These are phyloP conservation scores for Stigmatopora nigra DNA, from an alignment of 2,113 vertebrate genomes.

Conservation along the genomic window DNA sequence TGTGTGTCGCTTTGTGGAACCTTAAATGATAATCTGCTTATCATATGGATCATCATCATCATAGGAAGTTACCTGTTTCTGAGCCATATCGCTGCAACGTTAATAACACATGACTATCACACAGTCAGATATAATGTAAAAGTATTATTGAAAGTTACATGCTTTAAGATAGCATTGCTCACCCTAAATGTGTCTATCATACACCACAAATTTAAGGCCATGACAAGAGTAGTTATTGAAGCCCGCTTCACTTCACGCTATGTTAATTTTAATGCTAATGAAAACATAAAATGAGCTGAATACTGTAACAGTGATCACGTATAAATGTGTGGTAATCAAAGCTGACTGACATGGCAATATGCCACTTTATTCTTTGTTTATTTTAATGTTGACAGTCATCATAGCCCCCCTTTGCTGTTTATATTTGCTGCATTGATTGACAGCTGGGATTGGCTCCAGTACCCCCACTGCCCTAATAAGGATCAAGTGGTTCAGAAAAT, in stretches of 20 bases:
- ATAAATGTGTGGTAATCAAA: background rate
- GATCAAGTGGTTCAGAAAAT: no score
- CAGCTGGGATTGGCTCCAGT: no score
- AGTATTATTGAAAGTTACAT: no score
- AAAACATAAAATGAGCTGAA: background rate
- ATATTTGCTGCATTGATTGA: no score
- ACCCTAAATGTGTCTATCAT: background rate
- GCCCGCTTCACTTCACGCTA: background rate
- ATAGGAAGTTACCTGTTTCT: background rate
- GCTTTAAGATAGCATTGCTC: background rate
- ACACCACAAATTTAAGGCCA: background rate
- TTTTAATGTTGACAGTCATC: no score
- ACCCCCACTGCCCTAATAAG: no score
- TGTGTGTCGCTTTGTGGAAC: slow-evolving; percentile 40
- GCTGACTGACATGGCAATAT: no score
- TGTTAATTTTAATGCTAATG: background rate
- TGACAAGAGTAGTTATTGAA: background rate
- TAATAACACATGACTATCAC: background rate
- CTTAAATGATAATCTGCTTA: background rate
- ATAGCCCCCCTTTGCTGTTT: no score
- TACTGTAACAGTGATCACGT: background rate
- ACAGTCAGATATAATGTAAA: background rate
- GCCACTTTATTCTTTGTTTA: background rate
- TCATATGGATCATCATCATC: no score
- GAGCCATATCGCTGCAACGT: background rate